A percentile compares a stretch with the other conserved stretches of the same genome.
Evolutionary conservation across 2,797 vertebrate species (phyloP).

Genomic region (Acipenser oxyrinchus): DNA sequence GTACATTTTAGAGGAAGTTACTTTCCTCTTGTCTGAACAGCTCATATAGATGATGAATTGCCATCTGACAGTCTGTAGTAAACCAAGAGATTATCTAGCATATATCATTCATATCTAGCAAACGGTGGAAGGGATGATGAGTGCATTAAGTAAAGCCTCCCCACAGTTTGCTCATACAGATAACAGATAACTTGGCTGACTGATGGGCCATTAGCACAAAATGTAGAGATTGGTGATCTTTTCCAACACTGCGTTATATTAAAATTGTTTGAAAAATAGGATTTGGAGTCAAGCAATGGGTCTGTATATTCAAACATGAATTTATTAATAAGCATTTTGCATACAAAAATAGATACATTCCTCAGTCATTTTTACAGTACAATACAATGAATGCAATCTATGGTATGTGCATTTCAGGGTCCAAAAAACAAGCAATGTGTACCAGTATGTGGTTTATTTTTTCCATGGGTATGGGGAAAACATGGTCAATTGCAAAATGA

Average conservation of each 20-base stretch:
- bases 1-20: background rate
- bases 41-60: background rate
- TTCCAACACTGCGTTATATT: background rate
- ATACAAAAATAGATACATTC: too few relatives aligned
- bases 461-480: too few relatives aligned
- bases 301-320: too few relatives aligned
- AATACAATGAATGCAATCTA: too few relatives aligned
- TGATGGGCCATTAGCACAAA: background rate
- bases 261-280: background rate
- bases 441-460: too few relatives aligned
- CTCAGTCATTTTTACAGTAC: too few relatives aligned
- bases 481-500: too few relatives aligned
- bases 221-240: background rate
- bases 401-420: too few relatives aligned
- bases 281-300: background rate
- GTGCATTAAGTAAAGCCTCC: too few relatives aligned
- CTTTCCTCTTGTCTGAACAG: conserved; percentile 2
- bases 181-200: background rate
- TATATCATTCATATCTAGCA: background rate
- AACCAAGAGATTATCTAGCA: background rate
- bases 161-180: background rate
- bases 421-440: too few relatives aligned
- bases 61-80: background rate
- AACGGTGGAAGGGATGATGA: too few relatives aligned
- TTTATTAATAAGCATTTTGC: too few relatives aligned